Evolutionary conservation across 2,113 vertebrate genomes (phyloP).

Genomic region (Castor canadensis): DNA sequence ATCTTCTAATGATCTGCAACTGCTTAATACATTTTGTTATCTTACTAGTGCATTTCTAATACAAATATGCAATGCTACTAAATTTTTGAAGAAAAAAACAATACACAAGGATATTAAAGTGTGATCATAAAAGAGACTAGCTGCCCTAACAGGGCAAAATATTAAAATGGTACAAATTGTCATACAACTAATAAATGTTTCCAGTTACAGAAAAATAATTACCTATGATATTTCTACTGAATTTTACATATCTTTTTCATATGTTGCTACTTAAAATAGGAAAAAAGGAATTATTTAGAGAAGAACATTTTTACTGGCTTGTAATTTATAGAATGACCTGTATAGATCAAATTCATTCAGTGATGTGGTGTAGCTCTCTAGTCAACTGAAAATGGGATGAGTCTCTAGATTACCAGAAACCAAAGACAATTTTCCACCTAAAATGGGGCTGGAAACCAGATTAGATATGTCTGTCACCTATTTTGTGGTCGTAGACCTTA

Average conservation of each 20-base stretch:
- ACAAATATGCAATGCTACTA: slow-evolving; percentile 24
- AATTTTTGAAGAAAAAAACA: slow-evolving; percentile 39
- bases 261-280: slow-evolving; percentile 16
- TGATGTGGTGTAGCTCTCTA: not conserved
- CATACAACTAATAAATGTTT: slow-evolving; percentile 36
- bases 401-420: not conserved
- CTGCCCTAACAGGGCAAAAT: slow-evolving; percentile 51
- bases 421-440: slow-evolving; percentile 34
- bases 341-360: not conserved
- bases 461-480: slow-evolving; percentile 54
- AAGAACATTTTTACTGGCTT: not conserved
- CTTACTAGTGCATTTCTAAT: slow-evolving; percentile 61
- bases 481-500: slow-evolving; percentile 32
- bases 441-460: not conserved
- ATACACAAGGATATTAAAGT: slow-evolving; percentile 40
- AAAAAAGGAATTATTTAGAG: not conserved
- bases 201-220: slow-evolving; percentile 49
- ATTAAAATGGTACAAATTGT: slow-evolving; percentile 44
- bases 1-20: slow-evolving; percentile 70
- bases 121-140: slow-evolving; percentile 9
- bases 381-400: not conserved
- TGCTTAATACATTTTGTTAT: slow-evolving; percentile 57
- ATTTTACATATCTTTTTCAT: not conserved
- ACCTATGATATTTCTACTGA: not conserved
- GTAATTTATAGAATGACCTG: not conserved